Evolutionary conservation across 2,797 vertebrate species (phyloP), one percentile per base, ranked within the genome.

Genomic region (Tinamus major): DNA sequence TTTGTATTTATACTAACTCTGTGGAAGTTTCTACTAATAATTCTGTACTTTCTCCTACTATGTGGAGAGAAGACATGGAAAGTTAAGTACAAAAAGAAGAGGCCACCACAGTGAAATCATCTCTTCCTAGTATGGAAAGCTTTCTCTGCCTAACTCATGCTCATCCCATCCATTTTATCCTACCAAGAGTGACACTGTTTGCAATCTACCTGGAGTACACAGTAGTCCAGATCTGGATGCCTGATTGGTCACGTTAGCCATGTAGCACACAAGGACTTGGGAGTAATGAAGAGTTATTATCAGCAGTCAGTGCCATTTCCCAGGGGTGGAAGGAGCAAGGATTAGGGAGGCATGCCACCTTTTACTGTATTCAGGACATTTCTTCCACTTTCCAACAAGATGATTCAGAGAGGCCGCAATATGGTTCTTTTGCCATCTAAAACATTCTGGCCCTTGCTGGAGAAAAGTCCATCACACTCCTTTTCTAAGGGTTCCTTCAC

Each of bases 401-500:
- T 56, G 33, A 82, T 79, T 77, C 61, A 61, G 48, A 74, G 37
- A 87, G 7, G 37, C 5, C 46, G 27, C 49, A 74, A 18, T 21
- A 5, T 46, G 29, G 18, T 64, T 76, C 64, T 48, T 89, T 23
- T 74, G 51, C 48, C 33, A 51, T 39, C 27, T 83, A 56, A 89
- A 85, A 23, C 24, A 48, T 10, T 62, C 23, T 56, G 42, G 17
- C 33, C 33, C 11, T 42, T 17, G 27, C 7, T 42, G 39, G 33
- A 16, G 1, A 10, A 4, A 70, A 29, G 55, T 12, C 55, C 8
- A 44, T 10, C 0, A 0, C 37, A 59, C 3, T 4, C 21, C 3
- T 90, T 71, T 90, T 46, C 37, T 77, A 61, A 95, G 92, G 23
- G 39, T 24, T 75, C 16, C 19, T 48, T 80, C 58, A 23, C 13